Evolutionary conservation across 2,888 invertebrate species (phyloP).

Genomic region (Plagodis dolabraria): DNA sequence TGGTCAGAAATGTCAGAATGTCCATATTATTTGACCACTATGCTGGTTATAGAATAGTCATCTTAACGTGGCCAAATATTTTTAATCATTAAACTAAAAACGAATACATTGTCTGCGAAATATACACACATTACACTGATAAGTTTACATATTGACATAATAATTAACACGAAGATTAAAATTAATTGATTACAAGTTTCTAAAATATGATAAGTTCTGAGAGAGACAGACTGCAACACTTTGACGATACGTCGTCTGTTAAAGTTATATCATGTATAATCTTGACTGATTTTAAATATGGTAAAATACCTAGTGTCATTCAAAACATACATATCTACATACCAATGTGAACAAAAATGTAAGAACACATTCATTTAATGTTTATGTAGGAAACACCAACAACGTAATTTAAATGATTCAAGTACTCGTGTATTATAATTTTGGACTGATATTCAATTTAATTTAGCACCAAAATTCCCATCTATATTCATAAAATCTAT

Average conservation of each 20-base stretch:
- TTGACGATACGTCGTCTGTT: background rate
- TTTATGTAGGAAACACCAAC: too few relatives aligned
- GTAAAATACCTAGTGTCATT: background rate
- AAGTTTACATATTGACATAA: constrained; percentile 20
- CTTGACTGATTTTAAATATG: background rate
- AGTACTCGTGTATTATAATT: constrained; percentile 44
- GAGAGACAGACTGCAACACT: too few relatives aligned
- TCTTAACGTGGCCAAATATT: background rate
- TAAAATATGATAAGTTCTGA: constrained; percentile 11
- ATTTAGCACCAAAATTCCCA: constrained; percentile 80
- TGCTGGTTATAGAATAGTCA: background rate
- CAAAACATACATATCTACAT: background rate
- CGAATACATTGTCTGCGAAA: constrained; percentile 9
- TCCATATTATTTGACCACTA: background rate
- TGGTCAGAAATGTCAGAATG: background rate
- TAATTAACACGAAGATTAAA: constrained; percentile 19
- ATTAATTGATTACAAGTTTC: constrained; percentile 15
- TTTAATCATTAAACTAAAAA: constrained; percentile 14
- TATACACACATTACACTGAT: constrained; percentile 21
- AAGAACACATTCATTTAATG: too few relatives aligned
- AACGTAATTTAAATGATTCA: too few relatives aligned
- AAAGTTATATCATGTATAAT: background rate
- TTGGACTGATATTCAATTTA: constrained; percentile 66
- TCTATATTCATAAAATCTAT: constrained; percentile 69
- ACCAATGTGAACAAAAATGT: too few relatives aligned